phyloP scores from a whole-genome alignment of 2,113 vertebrate species.

The Myodes glareolus region DNA sequence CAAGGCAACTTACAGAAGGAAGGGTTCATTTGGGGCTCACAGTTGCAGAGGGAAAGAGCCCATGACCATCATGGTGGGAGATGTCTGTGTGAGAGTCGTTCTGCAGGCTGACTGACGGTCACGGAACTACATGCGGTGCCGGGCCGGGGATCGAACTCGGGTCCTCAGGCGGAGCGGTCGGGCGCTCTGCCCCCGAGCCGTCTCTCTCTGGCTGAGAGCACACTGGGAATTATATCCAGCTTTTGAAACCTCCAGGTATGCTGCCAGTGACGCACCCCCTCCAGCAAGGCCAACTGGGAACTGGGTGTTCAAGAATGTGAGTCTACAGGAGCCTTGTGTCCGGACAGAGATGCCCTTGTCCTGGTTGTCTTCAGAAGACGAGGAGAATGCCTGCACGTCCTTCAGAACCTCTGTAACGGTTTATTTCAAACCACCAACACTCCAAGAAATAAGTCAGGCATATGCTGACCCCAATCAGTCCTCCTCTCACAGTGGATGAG shows the following conservation, averaged over 20 bases:
- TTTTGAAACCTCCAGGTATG: background rate
- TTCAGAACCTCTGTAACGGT: background rate
- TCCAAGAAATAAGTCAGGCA: background rate
- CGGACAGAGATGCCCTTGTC: background rate
- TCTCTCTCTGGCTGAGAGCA: too few relatives aligned
- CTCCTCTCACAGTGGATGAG: background rate
- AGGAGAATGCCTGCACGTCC: accelerated
- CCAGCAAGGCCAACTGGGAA: background rate
- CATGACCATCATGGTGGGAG: background rate
- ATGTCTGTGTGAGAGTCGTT: too few relatives aligned
- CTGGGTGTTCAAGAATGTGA: background rate
- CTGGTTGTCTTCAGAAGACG: background rate
- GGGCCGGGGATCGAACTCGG: too few relatives aligned
- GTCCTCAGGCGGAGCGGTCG: too few relatives aligned
- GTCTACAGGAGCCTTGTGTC: too few relatives aligned
- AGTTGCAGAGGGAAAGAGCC: background rate
- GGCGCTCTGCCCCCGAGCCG: too few relatives aligned
- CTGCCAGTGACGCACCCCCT: background rate
- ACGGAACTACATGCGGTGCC: too few relatives aligned
- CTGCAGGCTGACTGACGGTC: too few relatives aligned
- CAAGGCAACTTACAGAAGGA: background rate
- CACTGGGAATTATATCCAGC: background rate
- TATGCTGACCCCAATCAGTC: background rate
- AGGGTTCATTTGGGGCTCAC: background rate
- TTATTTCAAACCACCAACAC: background rate